These are phyloP conservation scores for Corythaeola cristata DNA, from an alignment of 2,113 vertebrate genomes.

Conservation along the genomic window DNA sequence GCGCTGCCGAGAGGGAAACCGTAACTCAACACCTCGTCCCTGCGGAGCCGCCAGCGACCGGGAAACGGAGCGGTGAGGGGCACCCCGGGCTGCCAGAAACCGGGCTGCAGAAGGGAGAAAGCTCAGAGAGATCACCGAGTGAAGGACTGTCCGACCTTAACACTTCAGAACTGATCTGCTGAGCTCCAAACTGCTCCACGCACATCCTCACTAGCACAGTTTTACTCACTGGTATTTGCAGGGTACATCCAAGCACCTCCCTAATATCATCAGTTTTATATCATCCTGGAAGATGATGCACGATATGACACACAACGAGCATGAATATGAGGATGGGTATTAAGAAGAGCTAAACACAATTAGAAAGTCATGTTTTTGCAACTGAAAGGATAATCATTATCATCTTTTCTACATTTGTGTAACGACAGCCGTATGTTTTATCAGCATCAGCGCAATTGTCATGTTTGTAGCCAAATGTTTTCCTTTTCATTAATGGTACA, in stretches of 20 bases:
- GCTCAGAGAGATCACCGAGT: too few species aligned
- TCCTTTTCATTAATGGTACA: not conserved
- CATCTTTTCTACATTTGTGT: not conserved
- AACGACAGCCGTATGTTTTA: not conserved
- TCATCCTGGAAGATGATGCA: not conserved
- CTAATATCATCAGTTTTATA: not conserved
- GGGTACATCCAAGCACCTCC: not conserved
- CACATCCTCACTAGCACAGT: not conserved
- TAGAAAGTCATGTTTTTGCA: not conserved
- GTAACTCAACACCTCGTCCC: not conserved
- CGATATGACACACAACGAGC: not conserved
- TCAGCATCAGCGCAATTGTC: not conserved
- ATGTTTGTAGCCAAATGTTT: not conserved
- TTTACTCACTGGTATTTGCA: too few species aligned
- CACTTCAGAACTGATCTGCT: too few species aligned
- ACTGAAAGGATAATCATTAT: not conserved
- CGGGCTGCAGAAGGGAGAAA: not conserved
- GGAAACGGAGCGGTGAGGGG: not conserved
- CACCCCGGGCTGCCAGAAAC: too few species aligned
- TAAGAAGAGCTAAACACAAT: not conserved
- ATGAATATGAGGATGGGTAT: not conserved
- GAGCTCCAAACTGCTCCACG: not conserved
- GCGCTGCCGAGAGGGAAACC: not conserved
- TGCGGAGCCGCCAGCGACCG: fast-evolving
- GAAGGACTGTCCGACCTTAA: not conserved